Evolutionary conservation across 2,113 vertebrate species (phyloP).

Genomic region (Muntiacus reevesi): DNA sequence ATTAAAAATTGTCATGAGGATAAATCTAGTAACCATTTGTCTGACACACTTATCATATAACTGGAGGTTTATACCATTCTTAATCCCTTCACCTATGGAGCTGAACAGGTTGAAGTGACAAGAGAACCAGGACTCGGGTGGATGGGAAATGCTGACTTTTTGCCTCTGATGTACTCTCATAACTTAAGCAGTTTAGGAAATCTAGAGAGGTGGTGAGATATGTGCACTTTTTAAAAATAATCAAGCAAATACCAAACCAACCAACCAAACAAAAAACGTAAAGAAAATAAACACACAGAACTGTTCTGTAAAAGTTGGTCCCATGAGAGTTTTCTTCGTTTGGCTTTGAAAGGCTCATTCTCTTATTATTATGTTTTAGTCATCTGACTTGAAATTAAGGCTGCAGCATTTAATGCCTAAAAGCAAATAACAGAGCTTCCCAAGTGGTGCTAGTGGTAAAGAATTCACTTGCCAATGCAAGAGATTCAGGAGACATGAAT

Average conservation of each 20-base stretch:
- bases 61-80: background rate
- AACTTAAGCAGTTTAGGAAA: background rate
- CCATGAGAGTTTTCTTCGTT: background rate
- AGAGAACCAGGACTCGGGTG: background rate
- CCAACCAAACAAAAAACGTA: background rate
- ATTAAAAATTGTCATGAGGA: background rate
- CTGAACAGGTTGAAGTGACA: background rate
- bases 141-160: background rate
- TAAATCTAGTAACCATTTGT: background rate
- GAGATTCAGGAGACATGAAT: background rate
- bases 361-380: background rate
- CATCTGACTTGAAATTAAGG: background rate
- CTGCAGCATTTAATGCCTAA: background rate
- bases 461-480: background rate
- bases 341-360: background rate
- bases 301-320: background rate
- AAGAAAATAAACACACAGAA: background rate
- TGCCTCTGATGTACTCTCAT: background rate
- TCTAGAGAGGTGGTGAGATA: background rate
- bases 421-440: background rate
- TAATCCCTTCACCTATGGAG: background rate
- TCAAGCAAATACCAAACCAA: background rate
- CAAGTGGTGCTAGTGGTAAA: background rate
- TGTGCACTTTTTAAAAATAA: slow-evolving; percentile 5
- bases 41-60: background rate